Evolutionary conservation across 1,140 invertebrate genomes (phyloP).

Genomic region (Micrasema minimum): DNA sequence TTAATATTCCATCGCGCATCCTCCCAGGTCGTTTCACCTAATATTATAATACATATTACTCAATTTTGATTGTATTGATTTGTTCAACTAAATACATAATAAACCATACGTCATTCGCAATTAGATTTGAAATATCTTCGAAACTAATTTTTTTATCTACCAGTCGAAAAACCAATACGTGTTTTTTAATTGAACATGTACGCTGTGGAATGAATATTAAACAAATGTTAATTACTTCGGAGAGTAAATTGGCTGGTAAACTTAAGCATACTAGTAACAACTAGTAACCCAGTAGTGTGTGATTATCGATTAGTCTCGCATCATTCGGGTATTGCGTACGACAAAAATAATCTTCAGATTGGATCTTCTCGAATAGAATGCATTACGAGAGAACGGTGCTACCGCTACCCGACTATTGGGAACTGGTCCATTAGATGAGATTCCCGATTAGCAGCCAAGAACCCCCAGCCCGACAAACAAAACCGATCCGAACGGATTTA

Average conservation of each 20-base stretch:
- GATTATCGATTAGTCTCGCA: constrained; percentile 35
- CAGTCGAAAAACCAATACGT: no score
- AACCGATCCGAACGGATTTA: constrained; percentile 42
- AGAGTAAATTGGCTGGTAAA: constrained; percentile 8
- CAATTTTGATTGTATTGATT: no score
- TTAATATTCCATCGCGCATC: no score
- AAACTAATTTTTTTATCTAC: no score
- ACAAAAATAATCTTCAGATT: constrained; percentile 36
- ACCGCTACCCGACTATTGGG: constrained; percentile 17
- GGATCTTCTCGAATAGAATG: constrained; percentile 26
- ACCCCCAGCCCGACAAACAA: constrained; percentile 29
- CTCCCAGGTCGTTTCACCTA: no score
- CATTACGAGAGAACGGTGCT: constrained; percentile 30
- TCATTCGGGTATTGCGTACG: constrained; percentile 27
- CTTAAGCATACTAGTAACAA: neutral
- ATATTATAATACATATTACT: no score
- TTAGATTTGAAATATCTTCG: no score
- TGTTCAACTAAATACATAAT: no score
- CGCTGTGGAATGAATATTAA: constrained; percentile 7
- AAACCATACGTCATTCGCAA: no score
- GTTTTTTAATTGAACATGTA: no score
- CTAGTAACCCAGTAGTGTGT: constrained; percentile 4
- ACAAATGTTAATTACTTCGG: constrained; percentile 30
- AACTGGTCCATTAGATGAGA: constrained; percentile 35
- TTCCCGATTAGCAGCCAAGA: constrained; percentile 19